Conservation (phyloP, 2,797 vertebrate genomes). For the Acrossocheilus fasciatus region DNA sequence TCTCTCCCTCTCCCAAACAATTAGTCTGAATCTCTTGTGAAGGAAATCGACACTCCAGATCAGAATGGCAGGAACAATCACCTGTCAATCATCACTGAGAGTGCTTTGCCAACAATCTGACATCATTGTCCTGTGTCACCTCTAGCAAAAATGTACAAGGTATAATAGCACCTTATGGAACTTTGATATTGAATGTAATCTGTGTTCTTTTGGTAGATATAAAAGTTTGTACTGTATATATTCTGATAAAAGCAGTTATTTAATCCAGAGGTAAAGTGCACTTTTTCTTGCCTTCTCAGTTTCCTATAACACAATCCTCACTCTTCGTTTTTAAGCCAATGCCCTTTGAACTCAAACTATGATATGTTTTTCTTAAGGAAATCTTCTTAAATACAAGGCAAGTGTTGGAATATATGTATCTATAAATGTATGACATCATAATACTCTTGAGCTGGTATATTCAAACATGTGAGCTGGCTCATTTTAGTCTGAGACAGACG, state of each 20-base stretch:
- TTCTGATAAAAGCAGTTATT: conserved; percentile 69
- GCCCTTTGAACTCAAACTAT: conserved; percentile 68
- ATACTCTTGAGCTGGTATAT: conserved; percentile 35
- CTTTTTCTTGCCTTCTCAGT: conserved; percentile 77
- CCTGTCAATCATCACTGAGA: conserved; percentile 26
- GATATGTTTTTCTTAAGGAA: conserved; percentile 64
- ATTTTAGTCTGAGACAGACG: background rate
- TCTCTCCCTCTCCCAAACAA: conserved; percentile 29
- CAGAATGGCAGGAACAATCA: conserved; percentile 10
- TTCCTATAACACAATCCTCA: conserved; percentile 56
- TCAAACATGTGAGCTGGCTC: conserved; percentile 27
- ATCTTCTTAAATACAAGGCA: conserved; percentile 55
- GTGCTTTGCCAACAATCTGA: conserved; percentile 33
- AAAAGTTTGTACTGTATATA: conserved; percentile 76
- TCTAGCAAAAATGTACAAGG: conserved; percentile 60
- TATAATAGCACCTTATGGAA: conserved; percentile 82
- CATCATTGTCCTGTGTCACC: conserved; percentile 61
- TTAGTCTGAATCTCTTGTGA: conserved; percentile 51
- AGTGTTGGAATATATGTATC: conserved; percentile 47
- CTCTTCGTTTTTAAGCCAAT: conserved; percentile 52
- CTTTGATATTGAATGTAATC: conserved; percentile 86
- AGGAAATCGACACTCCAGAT: conserved; percentile 50
- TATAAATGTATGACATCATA: conserved; percentile 55
- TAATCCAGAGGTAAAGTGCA: conserved; percentile 83
- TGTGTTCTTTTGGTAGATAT: conserved; percentile 78